Base-by-base conservation (phyloP, 2,888 invertebrate genomes). In the Drosophila longiperda region DNA sequence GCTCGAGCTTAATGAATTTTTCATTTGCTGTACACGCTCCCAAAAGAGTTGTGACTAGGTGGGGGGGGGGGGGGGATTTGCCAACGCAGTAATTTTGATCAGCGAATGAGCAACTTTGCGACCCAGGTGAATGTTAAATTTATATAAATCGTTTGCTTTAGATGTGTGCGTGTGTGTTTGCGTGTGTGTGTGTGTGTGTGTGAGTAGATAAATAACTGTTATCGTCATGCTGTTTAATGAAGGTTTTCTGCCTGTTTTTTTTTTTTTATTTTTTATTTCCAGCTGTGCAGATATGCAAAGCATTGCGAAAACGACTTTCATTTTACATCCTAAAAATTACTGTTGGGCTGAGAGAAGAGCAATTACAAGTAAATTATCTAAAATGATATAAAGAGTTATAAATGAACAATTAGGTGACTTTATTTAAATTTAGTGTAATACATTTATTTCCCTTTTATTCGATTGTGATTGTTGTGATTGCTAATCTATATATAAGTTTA, bases 1-100 rank as follows among this genome's bases (percentile, higher is more conserved):
- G 78, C 82, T 68, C 17, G 68, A 78, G 77, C 79, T 87, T 84
- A 89, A 89, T 87, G 89, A 87, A 89, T 89, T 89, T 89, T 84
- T 84, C 78, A 89, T 84, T 82, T 83, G 83, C 78, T 81, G 87
- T 79, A 57, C 60, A 57, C 32, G 48, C 36, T 50, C 48, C 34
- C 34, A 29, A 49, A 36, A 55, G 57, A 33, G 42, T 42, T 42
- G 62, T 2, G 8, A 6, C 8, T 3, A 11, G 29, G 26, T 1
- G 62, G 66, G 33, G 23, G 20, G 1, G 17, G 17, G 48, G 42
- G 48, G 7, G 55, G 33, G 40, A 45, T 45, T 23, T 45, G 45
- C 23, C 23, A 45, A 23, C 15, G 15, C 23, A 49, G 63, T 42
- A 59, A 59, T 60, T 77, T 78, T 77, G 73, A 77, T 77, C 67